phyloP scores from a whole-genome alignment of 2,113 vertebrate genomes.

The Epinephelus moara region DNA sequence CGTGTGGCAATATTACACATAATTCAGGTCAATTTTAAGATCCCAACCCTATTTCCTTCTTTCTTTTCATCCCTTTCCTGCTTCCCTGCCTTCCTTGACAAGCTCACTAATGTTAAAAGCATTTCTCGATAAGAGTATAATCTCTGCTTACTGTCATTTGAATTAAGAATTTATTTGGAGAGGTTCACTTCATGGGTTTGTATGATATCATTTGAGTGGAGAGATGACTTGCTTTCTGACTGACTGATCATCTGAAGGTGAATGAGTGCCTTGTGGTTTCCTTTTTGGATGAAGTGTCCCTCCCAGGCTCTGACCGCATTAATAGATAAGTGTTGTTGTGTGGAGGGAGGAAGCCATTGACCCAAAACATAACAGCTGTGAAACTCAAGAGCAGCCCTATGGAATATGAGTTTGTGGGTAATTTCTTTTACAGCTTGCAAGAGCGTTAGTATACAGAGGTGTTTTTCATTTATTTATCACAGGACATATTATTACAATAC shows the following conservation, averaged over 20 bases:
- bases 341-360: conserved; percentile 32
- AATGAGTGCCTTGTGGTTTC: conserved; percentile 41
- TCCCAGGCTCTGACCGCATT: conserved; percentile 17
- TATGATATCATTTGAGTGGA: conserved; percentile 20
- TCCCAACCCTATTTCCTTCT: conserved; percentile 9
- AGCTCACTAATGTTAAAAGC: conserved; percentile 19
- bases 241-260: conserved; percentile 45
- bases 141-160: conserved; percentile 23
- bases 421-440: background rate
- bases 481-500: background rate
- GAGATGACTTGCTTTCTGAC: conserved; percentile 14
- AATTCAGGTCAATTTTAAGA: conserved; percentile 49
- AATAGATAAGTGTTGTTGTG: conserved; percentile 34
- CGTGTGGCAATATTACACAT: conserved; percentile 26
- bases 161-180: conserved; percentile 25
- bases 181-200: conserved; percentile 6
- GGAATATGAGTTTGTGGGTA: conserved; percentile 11
- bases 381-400: conserved; percentile 7
- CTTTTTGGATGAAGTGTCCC: conserved; percentile 30
- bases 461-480: conserved; percentile 7
- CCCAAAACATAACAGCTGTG: conserved; percentile 32
- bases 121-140: background rate
- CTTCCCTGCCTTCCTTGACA: conserved; percentile 13
- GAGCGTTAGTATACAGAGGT: background rate
- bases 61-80: conserved; percentile 28